These are phyloP conservation scores for Siniperca scherzeri DNA, from an alignment of 2,797 vertebrate genomes.

Conservation along the genomic window DNA sequence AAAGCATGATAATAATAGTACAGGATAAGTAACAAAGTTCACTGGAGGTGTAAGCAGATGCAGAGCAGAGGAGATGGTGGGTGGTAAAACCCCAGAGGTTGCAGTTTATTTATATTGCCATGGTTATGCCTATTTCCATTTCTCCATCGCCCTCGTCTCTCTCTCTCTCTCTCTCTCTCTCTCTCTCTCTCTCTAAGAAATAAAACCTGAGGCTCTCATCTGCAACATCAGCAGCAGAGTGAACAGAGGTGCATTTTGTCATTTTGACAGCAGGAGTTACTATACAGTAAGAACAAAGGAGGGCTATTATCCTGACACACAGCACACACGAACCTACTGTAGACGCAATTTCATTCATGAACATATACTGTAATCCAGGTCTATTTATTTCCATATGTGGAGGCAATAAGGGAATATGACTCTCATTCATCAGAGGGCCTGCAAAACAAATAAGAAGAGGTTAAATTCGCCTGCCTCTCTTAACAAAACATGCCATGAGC, in stretches of 20 bases:
- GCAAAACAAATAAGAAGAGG: conserved; percentile 29
- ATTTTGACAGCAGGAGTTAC: conserved; percentile 75
- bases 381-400: conserved; percentile 55
- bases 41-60: conserved; percentile 68
- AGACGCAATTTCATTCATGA: conserved; percentile 62
- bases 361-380: conserved; percentile 55
- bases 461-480: not conserved
- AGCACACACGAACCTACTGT: conserved; percentile 32
- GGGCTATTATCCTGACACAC: conserved; percentile 57
- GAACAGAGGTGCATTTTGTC: conserved; percentile 74
- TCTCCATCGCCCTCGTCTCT: conserved; percentile 37
- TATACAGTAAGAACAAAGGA: conserved; percentile 56
- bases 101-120: conserved; percentile 76
- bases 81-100: conserved; percentile 72
- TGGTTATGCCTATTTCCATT: conserved; percentile 67
- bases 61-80: conserved; percentile 67
- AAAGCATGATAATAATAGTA: conserved; percentile 50
- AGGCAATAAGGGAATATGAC: conserved; percentile 20
- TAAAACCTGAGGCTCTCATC: conserved; percentile 71
- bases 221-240: conserved; percentile 77
- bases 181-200: conserved; percentile 58
- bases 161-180: conserved; percentile 24
- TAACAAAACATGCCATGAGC: conserved; percentile 17
- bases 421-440: conserved; percentile 23
- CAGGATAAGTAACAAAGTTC: conserved; percentile 65